Percentiles rank a stretch among this genome's conserved stretches.
Conservation (phyloP, 2,797 vertebrate species). For the Pampus argenteus region DNA sequence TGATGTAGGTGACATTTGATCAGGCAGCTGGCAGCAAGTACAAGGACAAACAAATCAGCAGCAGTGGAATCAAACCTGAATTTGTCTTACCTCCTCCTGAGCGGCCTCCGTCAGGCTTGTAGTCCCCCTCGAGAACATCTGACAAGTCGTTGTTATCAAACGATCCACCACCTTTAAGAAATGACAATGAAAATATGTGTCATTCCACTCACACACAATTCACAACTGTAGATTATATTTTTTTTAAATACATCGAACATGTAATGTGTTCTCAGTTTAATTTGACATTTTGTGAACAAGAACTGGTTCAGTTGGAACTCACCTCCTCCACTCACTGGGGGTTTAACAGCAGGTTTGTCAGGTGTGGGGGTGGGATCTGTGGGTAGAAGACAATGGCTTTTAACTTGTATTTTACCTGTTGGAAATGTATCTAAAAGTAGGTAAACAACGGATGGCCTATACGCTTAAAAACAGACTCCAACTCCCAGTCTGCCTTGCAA, state of each 20-base stretch:
- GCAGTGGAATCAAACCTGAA: background rate
- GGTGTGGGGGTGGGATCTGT: slow-evolving; percentile 50
- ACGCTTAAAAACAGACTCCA: too few relatives aligned
- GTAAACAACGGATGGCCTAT: too few relatives aligned
- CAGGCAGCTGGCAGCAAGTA: background rate
- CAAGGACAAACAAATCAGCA: background rate
- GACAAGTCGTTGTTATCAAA: slow-evolving; percentile 55
- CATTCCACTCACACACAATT: background rate
- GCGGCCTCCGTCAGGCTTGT: slow-evolving; percentile 68
- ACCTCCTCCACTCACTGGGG: slow-evolving; percentile 39
- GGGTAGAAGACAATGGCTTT: background rate
- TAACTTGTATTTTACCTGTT: too few relatives aligned
- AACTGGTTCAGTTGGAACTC: too few relatives aligned
- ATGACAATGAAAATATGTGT: accelerated
- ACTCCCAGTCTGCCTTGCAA: too few relatives aligned
- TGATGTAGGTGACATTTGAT: background rate
- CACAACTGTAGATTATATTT: background rate
- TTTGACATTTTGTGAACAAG: too few relatives aligned
- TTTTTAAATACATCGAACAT: too few relatives aligned
- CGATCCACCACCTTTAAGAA: slow-evolving; percentile 47
- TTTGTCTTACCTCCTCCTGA: slow-evolving; percentile 44
- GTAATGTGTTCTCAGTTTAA: too few relatives aligned
- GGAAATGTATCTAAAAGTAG: too few relatives aligned
- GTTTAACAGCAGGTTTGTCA: slow-evolving; percentile 40
- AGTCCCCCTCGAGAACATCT: background rate